Evolutionary conservation across 1,140 invertebrate genomes (phyloP).

Genomic region (Cepaea nemoralis): DNA sequence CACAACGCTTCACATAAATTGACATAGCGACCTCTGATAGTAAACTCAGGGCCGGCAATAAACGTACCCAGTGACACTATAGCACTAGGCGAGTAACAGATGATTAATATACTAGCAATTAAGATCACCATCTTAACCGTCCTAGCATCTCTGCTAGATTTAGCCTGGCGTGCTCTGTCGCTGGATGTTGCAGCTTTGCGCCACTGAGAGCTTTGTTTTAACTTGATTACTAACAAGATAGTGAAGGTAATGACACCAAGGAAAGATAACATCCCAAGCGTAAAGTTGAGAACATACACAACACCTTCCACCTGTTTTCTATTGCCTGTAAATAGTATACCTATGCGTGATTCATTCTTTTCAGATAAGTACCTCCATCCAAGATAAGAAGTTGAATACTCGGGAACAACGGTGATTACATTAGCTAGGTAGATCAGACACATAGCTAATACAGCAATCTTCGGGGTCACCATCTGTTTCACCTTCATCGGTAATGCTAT

Average conservation of each 20-base stretch:
- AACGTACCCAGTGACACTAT: background rate
- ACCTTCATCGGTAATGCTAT: background rate
- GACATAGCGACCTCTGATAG: too few relatives aligned
- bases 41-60: background rate
- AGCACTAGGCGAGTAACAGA: too few relatives aligned
- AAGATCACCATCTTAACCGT: too few relatives aligned
- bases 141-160: too few relatives aligned
- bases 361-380: background rate
- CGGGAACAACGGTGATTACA: background rate
- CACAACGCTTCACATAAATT: too few relatives aligned
- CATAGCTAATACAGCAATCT: background rate
- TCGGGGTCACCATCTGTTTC: background rate
- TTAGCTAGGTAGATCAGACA: background rate
- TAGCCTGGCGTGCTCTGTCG: background rate
- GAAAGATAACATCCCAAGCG: background rate
- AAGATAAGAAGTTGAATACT: background rate
- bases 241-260: background rate
- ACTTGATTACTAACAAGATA: background rate
- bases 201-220: background rate
- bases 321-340: background rate
- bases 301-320: background rate
- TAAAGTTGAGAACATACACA: too few relatives aligned
- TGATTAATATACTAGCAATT: too few relatives aligned
- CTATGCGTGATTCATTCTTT: background rate
- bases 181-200: background rate